These are phyloP conservation scores for Crotalus viridis DNA, from an alignment of 2,113 vertebrate genomes.

Conservation along the genomic window DNA sequence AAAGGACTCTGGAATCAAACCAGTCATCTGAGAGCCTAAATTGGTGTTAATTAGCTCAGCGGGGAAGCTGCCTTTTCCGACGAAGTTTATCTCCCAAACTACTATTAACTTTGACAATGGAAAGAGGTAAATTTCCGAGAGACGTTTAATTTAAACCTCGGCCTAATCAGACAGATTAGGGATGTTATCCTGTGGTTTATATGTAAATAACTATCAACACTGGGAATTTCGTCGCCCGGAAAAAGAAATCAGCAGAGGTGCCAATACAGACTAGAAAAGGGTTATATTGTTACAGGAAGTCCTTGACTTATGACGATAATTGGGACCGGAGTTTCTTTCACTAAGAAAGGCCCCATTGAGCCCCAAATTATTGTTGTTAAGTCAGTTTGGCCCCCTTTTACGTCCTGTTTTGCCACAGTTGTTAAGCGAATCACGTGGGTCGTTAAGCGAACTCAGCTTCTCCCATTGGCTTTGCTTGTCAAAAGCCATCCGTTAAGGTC, in stretches of 20 bases:
- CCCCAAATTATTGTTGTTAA: too few relatives aligned
- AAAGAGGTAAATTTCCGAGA: slow-evolving; percentile 61
- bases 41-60: slow-evolving; percentile 71
- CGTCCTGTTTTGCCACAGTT: too few relatives aligned
- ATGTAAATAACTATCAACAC: slow-evolving; percentile 62
- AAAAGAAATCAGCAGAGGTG: rapidly evolving
- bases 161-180: slow-evolving; percentile 52
- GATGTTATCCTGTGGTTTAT: slow-evolving; percentile 40
- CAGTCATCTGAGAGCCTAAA: slow-evolving; percentile 67
- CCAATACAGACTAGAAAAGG: background rate
- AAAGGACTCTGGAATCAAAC: slow-evolving; percentile 54
- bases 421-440: too few relatives aligned
- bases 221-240: background rate
- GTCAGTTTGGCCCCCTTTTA: too few relatives aligned
- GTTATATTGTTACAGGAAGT: background rate
- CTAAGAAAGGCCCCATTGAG: too few relatives aligned
- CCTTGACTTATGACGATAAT: too few relatives aligned
- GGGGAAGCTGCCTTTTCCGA: slow-evolving; percentile 62
- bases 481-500: too few relatives aligned
- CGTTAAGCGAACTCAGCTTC: too few relatives aligned
- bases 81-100: slow-evolving; percentile 67
- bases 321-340: too few relatives aligned
- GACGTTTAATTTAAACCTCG: slow-evolving; percentile 54
- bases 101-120: slow-evolving; percentile 66
- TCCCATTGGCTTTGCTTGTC: too few relatives aligned